Percentiles rank a stretch among this genome's conserved stretches.
These are phyloP conservation scores for Dolichotis patagonum DNA, from an alignment of 2,113 vertebrate genomes.

Conservation along the genomic window DNA sequence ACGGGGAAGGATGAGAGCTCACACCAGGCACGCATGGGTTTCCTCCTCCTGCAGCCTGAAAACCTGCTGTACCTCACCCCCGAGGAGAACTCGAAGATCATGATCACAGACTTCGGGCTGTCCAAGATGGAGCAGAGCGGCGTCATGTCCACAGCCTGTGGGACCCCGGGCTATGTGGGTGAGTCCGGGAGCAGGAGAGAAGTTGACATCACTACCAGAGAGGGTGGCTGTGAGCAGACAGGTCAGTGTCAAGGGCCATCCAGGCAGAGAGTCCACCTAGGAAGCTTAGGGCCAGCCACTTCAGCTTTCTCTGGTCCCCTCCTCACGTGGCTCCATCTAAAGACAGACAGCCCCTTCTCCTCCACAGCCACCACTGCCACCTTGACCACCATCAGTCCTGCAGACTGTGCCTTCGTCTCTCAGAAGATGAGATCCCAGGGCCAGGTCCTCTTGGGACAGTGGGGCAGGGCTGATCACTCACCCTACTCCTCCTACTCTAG, in stretches of 20 bases:
- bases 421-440: background rate
- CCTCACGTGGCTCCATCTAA: background rate
- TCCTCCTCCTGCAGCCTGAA: conserved; percentile 89
- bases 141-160: conserved; percentile 96
- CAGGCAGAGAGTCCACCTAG: background rate
- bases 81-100: conserved; percentile 96
- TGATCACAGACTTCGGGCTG: conserved; percentile 97
- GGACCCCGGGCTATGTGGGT: conserved; percentile 97
- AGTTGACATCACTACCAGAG: background rate
- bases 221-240: background rate
- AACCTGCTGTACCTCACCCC: conserved; percentile 95
- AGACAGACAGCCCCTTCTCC: background rate
- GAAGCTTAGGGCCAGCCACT: background rate
- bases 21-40: background rate
- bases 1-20: background rate
- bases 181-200: conserved; percentile 55
- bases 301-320: background rate
- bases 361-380: background rate
- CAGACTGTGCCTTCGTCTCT: background rate
- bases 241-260: background rate
- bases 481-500: background rate
- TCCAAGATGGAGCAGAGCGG: conserved; percentile 95
- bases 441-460: background rate
- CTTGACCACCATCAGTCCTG: background rate
- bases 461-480: background rate